These are phyloP conservation scores for Epinotia bilunana DNA, from an alignment of 2,888 invertebrate species.

Conservation along the genomic window DNA sequence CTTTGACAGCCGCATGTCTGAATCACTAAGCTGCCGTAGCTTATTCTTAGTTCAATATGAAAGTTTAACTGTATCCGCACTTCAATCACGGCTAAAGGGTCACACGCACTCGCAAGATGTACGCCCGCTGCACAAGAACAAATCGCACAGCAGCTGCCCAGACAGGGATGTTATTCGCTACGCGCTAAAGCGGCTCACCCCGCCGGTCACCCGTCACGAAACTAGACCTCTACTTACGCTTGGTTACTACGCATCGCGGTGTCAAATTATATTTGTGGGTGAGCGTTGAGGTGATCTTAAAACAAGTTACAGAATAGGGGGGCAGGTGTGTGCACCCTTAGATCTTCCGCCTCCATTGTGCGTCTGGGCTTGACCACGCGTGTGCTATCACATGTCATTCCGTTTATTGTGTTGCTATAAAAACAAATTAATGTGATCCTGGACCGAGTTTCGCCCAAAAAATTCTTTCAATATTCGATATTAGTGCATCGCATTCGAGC, in stretches of 20 bases:
- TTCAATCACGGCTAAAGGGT: conserved; percentile 18
- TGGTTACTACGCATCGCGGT: no score
- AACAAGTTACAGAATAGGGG: no score
- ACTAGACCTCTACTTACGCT: no score
- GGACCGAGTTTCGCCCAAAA: not conserved
- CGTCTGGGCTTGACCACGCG: conserved; percentile 13
- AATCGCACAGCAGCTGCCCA: conserved; percentile 37
- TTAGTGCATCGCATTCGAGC: not conserved
- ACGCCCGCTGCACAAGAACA: conserved; percentile 29
- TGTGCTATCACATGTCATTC: conserved; percentile 31
- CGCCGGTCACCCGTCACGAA: no score
- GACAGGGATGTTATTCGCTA: no score
- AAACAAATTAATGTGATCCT: conserved; percentile 18
- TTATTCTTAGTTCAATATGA: no score
- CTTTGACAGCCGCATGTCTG: no score
- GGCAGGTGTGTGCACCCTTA: conserved; percentile 42
- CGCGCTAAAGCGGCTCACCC: no score
- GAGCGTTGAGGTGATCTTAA: no score
- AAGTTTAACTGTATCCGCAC: no score
- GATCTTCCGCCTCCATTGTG: conserved; percentile 36
- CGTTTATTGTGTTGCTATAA: conserved; percentile 9
- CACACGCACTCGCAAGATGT: conserved; percentile 34
- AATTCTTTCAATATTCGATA: not conserved
- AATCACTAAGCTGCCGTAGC: no score
- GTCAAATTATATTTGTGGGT: no score